Evolutionary conservation across 2,113 vertebrate species (phyloP), one percentile per base, ranked within the genome.

Genomic region (Triplophysa siluroides): DNA sequence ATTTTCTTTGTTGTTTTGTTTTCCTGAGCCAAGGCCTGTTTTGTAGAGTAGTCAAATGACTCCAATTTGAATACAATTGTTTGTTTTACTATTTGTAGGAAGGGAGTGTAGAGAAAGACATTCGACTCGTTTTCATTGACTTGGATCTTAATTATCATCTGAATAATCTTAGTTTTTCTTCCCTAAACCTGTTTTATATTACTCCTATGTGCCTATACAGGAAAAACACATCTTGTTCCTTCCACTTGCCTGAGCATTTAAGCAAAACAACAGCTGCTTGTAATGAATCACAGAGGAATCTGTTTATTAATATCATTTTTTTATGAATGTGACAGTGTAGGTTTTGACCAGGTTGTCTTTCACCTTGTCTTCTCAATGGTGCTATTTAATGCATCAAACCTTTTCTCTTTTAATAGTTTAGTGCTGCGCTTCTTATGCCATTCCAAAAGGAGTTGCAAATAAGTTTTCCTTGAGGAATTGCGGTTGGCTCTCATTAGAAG

Each of bases 11-110:
- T n/a, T n/a, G n/a, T n/a, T 21, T 71, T 4, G 50, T 9, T 8
- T 29, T 13, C 26, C 6, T 41, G 16, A 68, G 19, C 7, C 21
- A n/a, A n/a, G 26, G 9, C 14, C 1, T n/a, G 1, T n/a, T 8
- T 16, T 58, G 13, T 52, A 52, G 4, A 52, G 14, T 52, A 52
- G 50, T 52, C 50, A 52, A 52, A 52, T 52, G 13, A 4, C 8
- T 62, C 77, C 50, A 1, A 70, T 79, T 79, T 79, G 77, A 62
- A 71, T 79, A 43, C 58, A 38, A 41, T 45, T 33, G 43, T 52
- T 45, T 70, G 62, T 8, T 38, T 62, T 75, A 62, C 2, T 18
- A 62, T 26, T 13, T 19, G 23, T 21, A 23, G 12, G 33, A 21
- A 14, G 26, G 2, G 19, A 45, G 16, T 12, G 50, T 33, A 41